Evolutionary conservation across 1,140 invertebrate species (phyloP), one percentile per base, ranked within the genome.

Genomic region (Drosophila asahinai): DNA sequence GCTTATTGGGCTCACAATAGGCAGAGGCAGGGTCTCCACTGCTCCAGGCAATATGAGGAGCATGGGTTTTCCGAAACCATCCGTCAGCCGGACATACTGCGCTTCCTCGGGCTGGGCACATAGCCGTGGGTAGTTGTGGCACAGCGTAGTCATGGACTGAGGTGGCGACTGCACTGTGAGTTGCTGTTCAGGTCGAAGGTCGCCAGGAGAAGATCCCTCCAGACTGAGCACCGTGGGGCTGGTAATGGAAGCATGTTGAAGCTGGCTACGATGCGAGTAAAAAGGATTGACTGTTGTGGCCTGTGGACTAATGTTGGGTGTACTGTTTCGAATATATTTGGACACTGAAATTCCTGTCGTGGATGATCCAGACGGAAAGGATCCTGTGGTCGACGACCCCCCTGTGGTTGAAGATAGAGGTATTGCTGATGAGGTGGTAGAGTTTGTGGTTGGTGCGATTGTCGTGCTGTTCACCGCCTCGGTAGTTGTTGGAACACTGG

Each of bases 61-160:
- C 74, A 77, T 76, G 5, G 72, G 73, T 19, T 57, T 77, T 8
- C 82, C 82, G 33, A 78, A 68, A 9, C 74, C 82, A 62, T 86
- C 75, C 7, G 8, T 51, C 25, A 86, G 22, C 14, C 83, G 68
- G n/a, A 86, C 52, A 33, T 77, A 86, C 5, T 81, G 64, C 12
- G 83, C 64, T 2, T 86, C 64, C 9, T 86, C 82, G 2, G 82
- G 82, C 12, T 79, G 22, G 9, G 47, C 70, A 64, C 82, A 86
- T 3, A 86, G 70, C 6, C 68, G 47, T 8, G 82, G 82, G 54
- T 86, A 86, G 30, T 71, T 67, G 30, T 51, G 43, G 27, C 83
- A 86, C 11, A 86, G 25, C 0, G 79, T 62, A 11, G 55, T 65
- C 54, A 86, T 43, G 0, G 83, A 68, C 19, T 82, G 66, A 0